Evolutionary conservation across 2,888 invertebrate genomes (phyloP).

Genomic region (Mechanitis messenoides): DNA sequence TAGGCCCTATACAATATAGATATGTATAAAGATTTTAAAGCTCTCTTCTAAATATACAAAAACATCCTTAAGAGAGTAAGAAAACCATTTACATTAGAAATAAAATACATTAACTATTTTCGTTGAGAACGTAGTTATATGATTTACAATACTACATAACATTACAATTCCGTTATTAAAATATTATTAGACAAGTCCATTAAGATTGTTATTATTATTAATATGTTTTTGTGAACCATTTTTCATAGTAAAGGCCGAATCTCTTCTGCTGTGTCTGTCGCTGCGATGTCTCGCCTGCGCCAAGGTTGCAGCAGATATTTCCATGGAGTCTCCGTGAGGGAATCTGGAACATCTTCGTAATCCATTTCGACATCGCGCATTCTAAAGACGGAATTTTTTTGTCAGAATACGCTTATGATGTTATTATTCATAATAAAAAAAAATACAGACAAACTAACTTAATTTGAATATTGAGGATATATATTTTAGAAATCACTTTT

Average conservation of each 20-base stretch:
- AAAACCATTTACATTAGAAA: conserved; percentile 3
- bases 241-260: conserved; percentile 46
- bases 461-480: too few species aligned
- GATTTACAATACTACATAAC: background rate
- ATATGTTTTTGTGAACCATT: conserved; percentile 58
- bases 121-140: background rate
- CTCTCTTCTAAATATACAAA: conserved; percentile 42
- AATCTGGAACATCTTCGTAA: conserved; percentile 59
- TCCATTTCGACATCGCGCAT: conserved; percentile 51
- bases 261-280: conserved; percentile 49
- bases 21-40: conserved; percentile 59
- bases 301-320: conserved; percentile 66
- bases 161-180: background rate
- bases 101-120: conserved; percentile 5
- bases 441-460: too few species aligned
- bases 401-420: too few species aligned
- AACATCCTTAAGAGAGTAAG: conserved; percentile 17
- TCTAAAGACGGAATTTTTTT: conserved; percentile 40
- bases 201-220: conserved; percentile 62
- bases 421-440: too few species aligned
- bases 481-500: too few species aligned
- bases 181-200: conserved; percentile 35
- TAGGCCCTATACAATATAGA: conserved; percentile 37
- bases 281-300: conserved; percentile 54
- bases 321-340: conserved; percentile 70